A percentile compares a stretch with the other conserved stretches of the same genome.
Conservation (phyloP, 53 echinoderm and acorn worm genomes). For the Apostichopus leukothele region DNA sequence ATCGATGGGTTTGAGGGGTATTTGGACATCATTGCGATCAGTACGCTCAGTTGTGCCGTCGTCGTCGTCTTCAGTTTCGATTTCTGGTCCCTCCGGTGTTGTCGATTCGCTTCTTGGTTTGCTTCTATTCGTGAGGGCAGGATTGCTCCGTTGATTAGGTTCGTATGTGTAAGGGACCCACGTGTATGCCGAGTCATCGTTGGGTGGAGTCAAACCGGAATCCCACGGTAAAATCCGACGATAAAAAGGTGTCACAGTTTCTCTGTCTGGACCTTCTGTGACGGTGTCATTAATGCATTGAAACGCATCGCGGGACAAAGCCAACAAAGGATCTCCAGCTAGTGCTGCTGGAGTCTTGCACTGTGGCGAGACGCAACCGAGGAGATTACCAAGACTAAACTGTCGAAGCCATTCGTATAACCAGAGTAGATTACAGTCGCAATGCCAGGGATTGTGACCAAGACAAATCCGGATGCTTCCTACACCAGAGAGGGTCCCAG, state of each 20-base stretch:
- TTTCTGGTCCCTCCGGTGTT: background rate
- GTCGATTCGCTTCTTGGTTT: background rate
- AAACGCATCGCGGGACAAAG: conserved; percentile 28
- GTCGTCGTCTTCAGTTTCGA: background rate
- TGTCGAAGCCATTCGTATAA: conserved; percentile 40
- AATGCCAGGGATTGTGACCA: conserved; percentile 49
- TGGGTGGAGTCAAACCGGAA: background rate
- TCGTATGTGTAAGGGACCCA: conserved; percentile 25
- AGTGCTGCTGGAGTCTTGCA: conserved; percentile 17
- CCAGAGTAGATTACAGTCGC: conserved; percentile 45
- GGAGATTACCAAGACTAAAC: conserved; percentile 35
- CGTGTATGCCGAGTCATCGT: background rate
- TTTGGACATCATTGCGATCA: background rate
- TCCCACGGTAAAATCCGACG: conserved; percentile 15
- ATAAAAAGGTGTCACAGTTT: conserved; percentile 15
- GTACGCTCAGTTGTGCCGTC: background rate
- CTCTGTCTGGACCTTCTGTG: conserved; percentile 30
- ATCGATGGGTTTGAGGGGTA: background rate
- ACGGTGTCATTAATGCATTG: conserved; percentile 45
- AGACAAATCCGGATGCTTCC: conserved; percentile 45
- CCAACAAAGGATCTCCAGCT: conserved; percentile 7
- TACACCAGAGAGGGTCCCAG: conserved; percentile 37
- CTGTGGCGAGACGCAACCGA: conserved; percentile 2
- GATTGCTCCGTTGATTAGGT: background rate
- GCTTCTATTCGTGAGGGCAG: background rate